Conservation (phyloP, 2,797 vertebrate genomes). For the Phataginus tricuspis region DNA sequence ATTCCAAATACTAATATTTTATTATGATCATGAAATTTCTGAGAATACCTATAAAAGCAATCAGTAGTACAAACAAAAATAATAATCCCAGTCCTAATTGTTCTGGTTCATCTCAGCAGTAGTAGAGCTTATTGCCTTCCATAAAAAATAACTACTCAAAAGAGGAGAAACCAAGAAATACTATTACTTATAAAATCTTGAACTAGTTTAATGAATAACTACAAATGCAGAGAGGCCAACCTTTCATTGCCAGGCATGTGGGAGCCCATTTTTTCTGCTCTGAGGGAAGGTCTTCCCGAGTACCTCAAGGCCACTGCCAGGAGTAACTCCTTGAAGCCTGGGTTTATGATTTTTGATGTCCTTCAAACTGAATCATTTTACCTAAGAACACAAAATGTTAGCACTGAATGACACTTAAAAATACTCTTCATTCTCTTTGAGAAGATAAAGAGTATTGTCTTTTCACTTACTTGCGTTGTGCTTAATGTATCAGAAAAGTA, state of each 20-base stretch:
- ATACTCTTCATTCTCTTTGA: neutral
- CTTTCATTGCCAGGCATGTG: neutral
- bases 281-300: neutral
- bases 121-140: neutral
- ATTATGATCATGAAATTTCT: neutral
- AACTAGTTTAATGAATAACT: neutral
- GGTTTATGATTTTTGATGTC: neutral
- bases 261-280: neutral
- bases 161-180: neutral
- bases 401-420: neutral
- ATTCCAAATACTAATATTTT: neutral
- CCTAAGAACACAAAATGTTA: neutral
- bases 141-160: neutral
- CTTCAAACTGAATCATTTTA: slow-evolving; percentile 22
- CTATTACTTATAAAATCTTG: neutral
- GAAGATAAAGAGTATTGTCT: neutral
- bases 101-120: neutral
- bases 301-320: neutral
- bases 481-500: neutral
- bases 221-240: neutral
- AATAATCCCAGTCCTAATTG: neutral
- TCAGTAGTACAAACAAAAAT: slow-evolving; percentile 15
- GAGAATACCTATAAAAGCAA: neutral
- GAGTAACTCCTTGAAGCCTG: neutral
- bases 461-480: neutral